Percentiles rank a stretch among this genome's conserved stretches.
These are phyloP conservation scores for Pseudolaguvia tuberculata DNA, from an alignment of 2,113 vertebrate species.

Conservation along the genomic window DNA sequence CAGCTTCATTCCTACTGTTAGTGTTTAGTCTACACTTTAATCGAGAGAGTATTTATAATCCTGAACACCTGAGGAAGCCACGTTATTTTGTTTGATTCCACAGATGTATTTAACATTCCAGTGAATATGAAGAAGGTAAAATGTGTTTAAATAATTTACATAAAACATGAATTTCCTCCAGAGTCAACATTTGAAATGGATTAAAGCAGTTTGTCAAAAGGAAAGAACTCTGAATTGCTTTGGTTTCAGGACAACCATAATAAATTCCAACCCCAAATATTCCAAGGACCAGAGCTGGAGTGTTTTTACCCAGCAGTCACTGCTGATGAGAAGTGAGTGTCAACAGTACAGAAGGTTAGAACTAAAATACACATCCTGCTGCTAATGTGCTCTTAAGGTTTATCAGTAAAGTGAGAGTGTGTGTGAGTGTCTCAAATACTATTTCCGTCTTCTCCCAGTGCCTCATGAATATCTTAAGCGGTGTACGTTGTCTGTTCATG, in stretches of 20 bases:
- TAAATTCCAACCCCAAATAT: not conserved
- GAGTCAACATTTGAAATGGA: too few species aligned
- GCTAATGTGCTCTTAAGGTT: not conserved
- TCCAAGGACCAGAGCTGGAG: not conserved
- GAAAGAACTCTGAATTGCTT: not conserved
- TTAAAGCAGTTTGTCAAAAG: too few species aligned
- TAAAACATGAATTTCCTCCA: not conserved
- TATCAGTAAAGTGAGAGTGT: not conserved
- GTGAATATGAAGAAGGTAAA: not conserved
- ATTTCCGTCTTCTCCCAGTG: not conserved
- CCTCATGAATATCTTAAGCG: constrained; percentile 26
- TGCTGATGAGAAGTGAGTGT: not conserved
- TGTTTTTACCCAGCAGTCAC: constrained; percentile 12
- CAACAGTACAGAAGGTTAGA: not conserved
- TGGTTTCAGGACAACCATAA: not conserved
- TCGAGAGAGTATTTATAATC: not conserved
- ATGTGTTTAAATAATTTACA: not conserved
- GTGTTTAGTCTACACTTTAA: not conserved
- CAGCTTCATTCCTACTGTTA: not conserved
- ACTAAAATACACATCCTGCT: constrained; percentile 14
- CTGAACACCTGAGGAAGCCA: not conserved
- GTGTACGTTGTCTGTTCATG: not conserved
- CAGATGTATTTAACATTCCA: not conserved
- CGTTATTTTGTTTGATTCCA: not conserved
- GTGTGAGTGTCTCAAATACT: not conserved